Conservation (phyloP, 2,797 vertebrate genomes). For the Scleropages formosus region DNA sequence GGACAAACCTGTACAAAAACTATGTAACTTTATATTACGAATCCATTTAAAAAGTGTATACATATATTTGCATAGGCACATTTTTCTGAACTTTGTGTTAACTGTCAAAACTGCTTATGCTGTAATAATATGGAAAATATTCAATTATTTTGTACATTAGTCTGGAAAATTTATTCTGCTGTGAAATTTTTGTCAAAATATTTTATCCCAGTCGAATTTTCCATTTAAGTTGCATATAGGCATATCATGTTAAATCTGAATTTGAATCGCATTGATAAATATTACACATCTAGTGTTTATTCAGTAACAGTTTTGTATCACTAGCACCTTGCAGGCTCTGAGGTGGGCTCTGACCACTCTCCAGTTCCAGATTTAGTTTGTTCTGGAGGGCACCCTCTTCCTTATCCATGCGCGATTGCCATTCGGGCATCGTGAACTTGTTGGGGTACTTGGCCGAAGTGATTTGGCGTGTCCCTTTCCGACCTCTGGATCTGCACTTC, state of each 20-base stretch:
- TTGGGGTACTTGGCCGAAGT: constrained; percentile 32
- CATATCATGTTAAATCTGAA: constrained; percentile 60
- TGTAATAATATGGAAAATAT: no score
- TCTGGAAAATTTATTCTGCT: neutral
- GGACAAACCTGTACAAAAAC: no score
- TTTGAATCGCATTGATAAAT: constrained; percentile 48
- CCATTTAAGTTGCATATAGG: constrained; percentile 44
- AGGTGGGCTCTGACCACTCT: constrained; percentile 33
- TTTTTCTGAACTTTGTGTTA: constrained; percentile 2
- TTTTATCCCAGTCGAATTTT: constrained; percentile 7
- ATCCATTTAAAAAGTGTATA: neutral
- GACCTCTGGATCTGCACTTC: constrained; percentile 33
- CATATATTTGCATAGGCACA: constrained; percentile 19
- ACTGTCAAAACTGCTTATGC: no score
- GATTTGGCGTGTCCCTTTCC: neutral
- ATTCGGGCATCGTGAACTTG: constrained; percentile 7
- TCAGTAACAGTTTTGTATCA: constrained; percentile 43
- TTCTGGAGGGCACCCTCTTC: constrained; percentile 49
- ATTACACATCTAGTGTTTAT: constrained; percentile 55
- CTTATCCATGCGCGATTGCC: constrained; percentile 37
- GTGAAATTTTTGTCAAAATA: neutral
- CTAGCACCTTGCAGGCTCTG: constrained; percentile 38
- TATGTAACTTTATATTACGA: neutral
- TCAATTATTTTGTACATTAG: neutral
- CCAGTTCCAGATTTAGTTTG: constrained; percentile 45